These are phyloP conservation scores for Archips xylosteana DNA, from an alignment of 2,888 invertebrate genomes.

Conservation along the genomic window DNA sequence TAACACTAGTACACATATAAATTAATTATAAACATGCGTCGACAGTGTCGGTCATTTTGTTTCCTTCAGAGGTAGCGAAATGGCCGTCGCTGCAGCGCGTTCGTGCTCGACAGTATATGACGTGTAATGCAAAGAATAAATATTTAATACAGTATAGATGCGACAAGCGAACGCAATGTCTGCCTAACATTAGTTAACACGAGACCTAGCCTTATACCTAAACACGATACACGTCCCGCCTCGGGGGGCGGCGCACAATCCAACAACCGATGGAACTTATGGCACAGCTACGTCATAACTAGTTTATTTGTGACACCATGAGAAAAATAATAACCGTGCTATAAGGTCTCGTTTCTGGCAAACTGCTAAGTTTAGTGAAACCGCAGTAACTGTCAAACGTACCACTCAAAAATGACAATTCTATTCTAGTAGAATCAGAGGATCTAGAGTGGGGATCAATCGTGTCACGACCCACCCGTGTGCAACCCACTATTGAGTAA, in stretches of 20 bases:
- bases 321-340: no score
- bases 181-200: slow-evolving; percentile 83
- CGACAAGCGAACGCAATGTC: slow-evolving; percentile 78
- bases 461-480: neutral
- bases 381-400: neutral
- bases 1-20: slow-evolving; percentile 54
- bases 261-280: neutral
- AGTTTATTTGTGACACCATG: no score
- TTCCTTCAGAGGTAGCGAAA: neutral
- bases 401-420: neutral
- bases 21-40: slow-evolving; percentile 25
- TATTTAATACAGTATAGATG: slow-evolving; percentile 60
- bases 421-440: neutral
- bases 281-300: neutral
- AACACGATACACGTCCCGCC: slow-evolving; percentile 67
- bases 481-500: neutral
- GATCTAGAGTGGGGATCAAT: no score
- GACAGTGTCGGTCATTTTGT: slow-evolving; percentile 40
- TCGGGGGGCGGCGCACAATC: slow-evolving; percentile 43
- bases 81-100: slow-evolving; percentile 25
- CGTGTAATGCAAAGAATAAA: slow-evolving; percentile 62
- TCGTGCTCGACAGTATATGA: slow-evolving; percentile 48
- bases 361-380: no score
- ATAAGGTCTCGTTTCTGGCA: no score
- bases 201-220: slow-evolving; percentile 79